Percentiles rank a stretch among this genome's conserved stretches.
These are phyloP conservation scores for Dryocosmus kuriphilus DNA, from an alignment of 2,888 invertebrate species.

Conservation along the genomic window DNA sequence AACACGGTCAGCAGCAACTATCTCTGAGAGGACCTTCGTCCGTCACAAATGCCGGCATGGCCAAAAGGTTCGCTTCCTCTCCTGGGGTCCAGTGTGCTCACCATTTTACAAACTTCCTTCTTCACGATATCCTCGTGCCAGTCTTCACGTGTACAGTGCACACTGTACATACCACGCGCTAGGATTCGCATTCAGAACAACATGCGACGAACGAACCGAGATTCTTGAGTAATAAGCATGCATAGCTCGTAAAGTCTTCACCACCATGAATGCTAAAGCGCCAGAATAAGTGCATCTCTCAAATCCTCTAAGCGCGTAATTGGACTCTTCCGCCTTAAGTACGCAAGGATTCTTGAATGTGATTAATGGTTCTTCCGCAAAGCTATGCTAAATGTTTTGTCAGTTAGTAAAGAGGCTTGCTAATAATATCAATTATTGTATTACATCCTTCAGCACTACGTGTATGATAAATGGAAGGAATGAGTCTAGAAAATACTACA, in stretches of 20 bases:
- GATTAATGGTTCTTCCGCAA: background rate
- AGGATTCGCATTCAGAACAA: conserved; percentile 1
- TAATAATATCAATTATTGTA: background rate
- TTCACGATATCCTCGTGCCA: background rate
- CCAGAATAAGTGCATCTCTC: conserved; percentile 12
- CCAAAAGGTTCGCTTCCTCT: background rate
- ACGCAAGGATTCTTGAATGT: background rate
- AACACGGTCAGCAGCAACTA: background rate
- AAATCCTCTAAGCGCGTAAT: conserved; percentile 17
- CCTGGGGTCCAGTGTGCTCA: background rate
- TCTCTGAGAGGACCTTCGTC: background rate
- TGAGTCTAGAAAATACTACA: background rate
- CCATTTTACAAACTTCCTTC: conserved; percentile 12
- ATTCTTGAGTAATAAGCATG: conserved; percentile 30
- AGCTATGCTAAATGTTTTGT: conserved; percentile 13
- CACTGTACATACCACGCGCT: conserved; percentile 5
- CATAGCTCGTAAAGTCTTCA: conserved; percentile 30
- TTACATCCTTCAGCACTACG: background rate
- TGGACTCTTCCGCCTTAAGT: conserved; percentile 12
- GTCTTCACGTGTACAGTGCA: background rate
- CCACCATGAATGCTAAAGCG: conserved; percentile 24
- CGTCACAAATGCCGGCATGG: conserved; percentile 21
- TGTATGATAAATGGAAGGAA: no score
- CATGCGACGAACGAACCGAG: conserved; percentile 26
- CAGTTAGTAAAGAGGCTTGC: background rate